Conservation (phyloP, 1,140 invertebrate genomes). For the Drosophila varians region DNA sequence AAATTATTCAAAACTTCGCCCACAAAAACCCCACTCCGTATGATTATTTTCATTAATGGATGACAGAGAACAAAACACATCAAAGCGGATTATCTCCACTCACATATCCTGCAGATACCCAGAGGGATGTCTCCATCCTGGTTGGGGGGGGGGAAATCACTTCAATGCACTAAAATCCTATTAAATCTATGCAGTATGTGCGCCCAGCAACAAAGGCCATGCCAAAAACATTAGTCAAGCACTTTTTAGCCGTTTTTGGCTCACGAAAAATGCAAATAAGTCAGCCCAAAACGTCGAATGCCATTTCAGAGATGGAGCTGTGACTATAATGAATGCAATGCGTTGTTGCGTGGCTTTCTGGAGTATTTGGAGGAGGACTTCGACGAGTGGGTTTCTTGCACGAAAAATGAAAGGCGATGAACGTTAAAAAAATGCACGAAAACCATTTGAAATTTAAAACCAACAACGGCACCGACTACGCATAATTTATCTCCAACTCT, state of each 20-base stretch:
- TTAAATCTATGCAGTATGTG: conserved; percentile 58
- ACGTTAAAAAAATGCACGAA: conserved; percentile 16
- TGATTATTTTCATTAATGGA: conserved; percentile 29
- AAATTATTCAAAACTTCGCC: conserved; percentile 8
- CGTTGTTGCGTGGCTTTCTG: conserved; percentile 56
- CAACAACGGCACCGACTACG: conserved; percentile 53
- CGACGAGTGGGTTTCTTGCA: conserved; percentile 21
- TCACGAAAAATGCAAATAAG: conserved; percentile 70
- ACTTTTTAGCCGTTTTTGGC: conserved; percentile 59
- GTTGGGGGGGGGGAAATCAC: conserved; percentile 61
- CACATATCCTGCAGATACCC: conserved; percentile 18
- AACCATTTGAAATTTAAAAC: conserved; percentile 68
- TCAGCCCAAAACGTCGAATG: conserved; percentile 32
- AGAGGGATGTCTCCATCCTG: background rate
- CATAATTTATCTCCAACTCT: conserved; percentile 53
- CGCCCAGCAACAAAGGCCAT: conserved; percentile 22
- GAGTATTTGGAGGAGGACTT: conserved; percentile 30
- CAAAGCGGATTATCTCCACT: conserved; percentile 17
- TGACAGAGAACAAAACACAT: conserved; percentile 33
- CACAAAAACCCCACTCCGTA: background rate
- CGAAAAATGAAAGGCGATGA: conserved; percentile 28
- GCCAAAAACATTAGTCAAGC: conserved; percentile 71
- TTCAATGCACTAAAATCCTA: conserved; percentile 69
- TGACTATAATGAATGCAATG: conserved; percentile 67
- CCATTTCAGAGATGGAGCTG: background rate